Evolutionary conservation across 2,888 invertebrate species (phyloP), one percentile per base, ranked within the genome.

Genomic region (Tachina fera): DNA sequence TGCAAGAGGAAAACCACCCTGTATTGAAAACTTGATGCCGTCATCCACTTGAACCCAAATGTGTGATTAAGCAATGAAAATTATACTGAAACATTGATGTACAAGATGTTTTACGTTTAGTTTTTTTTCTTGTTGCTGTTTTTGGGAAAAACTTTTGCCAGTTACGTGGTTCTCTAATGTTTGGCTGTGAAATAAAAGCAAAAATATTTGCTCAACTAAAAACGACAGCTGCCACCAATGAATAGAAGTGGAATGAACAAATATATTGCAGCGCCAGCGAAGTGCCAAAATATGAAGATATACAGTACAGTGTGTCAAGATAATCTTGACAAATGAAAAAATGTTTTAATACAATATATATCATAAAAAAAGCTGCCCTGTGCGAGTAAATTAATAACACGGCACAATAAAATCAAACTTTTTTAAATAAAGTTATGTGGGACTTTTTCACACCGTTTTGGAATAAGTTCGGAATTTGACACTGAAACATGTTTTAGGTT

Each of bases 161-260:
- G 16, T 65, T 47, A 45, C 4, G 22, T 43, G 45, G 49, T 51
- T 71, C 53, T 71, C 45, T 6, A 51, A 61, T 51, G 51, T 11
- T 11, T 39, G 56, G 39, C 22, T 67, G 39, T 5, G 22, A 51
- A 75, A 39, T 39, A 3, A 53, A 22, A 65, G n/a, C 60, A 39
- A n/a, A 39, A 60, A 65, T 65, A 49, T 80, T 81, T 80, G 10
- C 60, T 65, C n/a, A 83, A 77, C 43, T 83, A 71, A 65, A 63
- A 68, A 19, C 16, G 72, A 71, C 83, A 77, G 83, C 83, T 83
- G 83, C 49, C 72, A 83, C 45, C 67, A 60, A 63, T 63, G 63
- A 63, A 45, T 41, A 6, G 61, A 41, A 43, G 39, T 16, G n/a
- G 16, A 61, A 61, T 43, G 11, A 61, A 19, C 6, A 61, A 43